Evolutionary conservation across 2,113 vertebrate species (phyloP).

Genomic region (Ameiurus melas): DNA sequence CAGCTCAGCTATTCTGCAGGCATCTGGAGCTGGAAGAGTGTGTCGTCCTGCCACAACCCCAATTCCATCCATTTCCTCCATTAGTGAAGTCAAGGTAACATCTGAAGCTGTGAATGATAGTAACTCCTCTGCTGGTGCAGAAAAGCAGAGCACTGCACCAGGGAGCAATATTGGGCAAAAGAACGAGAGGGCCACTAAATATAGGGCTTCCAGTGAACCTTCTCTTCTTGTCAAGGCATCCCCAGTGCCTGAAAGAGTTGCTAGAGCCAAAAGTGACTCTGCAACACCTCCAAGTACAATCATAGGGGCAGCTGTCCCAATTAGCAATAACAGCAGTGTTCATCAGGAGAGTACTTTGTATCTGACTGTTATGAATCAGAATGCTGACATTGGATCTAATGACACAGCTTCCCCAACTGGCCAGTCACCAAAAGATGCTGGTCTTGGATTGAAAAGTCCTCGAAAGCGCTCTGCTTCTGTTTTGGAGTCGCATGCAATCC

Average conservation of each 20-base stretch:
- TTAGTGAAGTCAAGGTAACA: slow-evolving; percentile 79
- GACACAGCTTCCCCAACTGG: slow-evolving; percentile 69
- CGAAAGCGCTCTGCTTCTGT: slow-evolving; percentile 79
- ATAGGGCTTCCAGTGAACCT: slow-evolving; percentile 81
- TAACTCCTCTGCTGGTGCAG: slow-evolving; percentile 60
- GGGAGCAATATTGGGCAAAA: slow-evolving; percentile 66
- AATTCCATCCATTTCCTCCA: slow-evolving; percentile 62
- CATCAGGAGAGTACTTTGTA: slow-evolving; percentile 79
- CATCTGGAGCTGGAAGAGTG: slow-evolving; percentile 71
- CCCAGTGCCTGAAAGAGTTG: slow-evolving; percentile 72
- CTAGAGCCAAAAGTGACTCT: slow-evolving; percentile 79
- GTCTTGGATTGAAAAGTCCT: slow-evolving; percentile 81
- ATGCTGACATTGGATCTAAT: slow-evolving; percentile 76
- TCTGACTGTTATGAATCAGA: slow-evolving; percentile 82
- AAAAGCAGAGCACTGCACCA: slow-evolving; percentile 58
- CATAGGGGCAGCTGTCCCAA: slow-evolving; percentile 73
- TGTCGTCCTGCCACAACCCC: slow-evolving; percentile 59
- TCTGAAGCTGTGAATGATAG: slow-evolving; percentile 78
- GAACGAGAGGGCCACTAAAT: slow-evolving; percentile 74
- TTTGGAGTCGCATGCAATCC: slow-evolving; percentile 84
- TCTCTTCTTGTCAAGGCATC: slow-evolving; percentile 76
- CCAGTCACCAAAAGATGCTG: slow-evolving; percentile 76
- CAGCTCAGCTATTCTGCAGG: slow-evolving; percentile 73
- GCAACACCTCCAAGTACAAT: slow-evolving; percentile 71
- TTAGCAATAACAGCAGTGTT: slow-evolving; percentile 79